These are phyloP conservation scores for Diogma glabrata DNA, from an alignment of 2,888 invertebrate species.

Conservation along the genomic window DNA sequence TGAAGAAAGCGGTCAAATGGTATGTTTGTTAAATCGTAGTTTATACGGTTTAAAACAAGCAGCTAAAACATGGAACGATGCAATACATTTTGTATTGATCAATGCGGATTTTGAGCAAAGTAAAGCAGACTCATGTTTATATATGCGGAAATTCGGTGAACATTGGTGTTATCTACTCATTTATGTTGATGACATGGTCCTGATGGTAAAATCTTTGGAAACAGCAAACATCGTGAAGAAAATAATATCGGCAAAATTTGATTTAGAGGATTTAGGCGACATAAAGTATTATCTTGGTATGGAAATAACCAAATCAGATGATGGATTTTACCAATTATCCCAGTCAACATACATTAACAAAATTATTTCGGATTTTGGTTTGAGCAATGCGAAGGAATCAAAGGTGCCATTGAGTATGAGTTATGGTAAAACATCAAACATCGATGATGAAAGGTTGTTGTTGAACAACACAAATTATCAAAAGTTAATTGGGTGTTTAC, in stretches of 20 bases:
- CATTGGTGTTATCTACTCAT: neutral
- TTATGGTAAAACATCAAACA: too few species aligned
- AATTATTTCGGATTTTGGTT: too few species aligned
- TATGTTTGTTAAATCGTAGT: slow-evolving; percentile 13
- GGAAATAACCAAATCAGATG: too few species aligned
- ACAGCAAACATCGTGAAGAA: neutral
- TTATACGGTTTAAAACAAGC: slow-evolving; percentile 21
- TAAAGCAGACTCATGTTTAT: neutral
- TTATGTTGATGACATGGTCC: neutral
- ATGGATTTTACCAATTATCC: too few species aligned
- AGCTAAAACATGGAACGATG: slow-evolving; percentile 17
- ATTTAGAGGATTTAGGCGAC: neutral
- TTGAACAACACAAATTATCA: neutral
- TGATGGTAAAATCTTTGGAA: neutral
- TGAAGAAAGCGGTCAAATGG: neutral
- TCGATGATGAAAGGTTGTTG: too few species aligned
- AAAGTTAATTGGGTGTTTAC: neutral
- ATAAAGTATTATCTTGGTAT: neutral
- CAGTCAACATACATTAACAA: too few species aligned
- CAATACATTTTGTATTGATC: slow-evolving; percentile 13
- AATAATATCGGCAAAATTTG: neutral
- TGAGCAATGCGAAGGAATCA: too few species aligned
- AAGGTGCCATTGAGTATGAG: too few species aligned
- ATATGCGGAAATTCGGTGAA: too few species aligned
- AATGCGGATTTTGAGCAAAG: neutral